phyloP scores from a whole-genome alignment of 2,888 invertebrate genomes.

The Thysanoteuthis rhombus region DNA sequence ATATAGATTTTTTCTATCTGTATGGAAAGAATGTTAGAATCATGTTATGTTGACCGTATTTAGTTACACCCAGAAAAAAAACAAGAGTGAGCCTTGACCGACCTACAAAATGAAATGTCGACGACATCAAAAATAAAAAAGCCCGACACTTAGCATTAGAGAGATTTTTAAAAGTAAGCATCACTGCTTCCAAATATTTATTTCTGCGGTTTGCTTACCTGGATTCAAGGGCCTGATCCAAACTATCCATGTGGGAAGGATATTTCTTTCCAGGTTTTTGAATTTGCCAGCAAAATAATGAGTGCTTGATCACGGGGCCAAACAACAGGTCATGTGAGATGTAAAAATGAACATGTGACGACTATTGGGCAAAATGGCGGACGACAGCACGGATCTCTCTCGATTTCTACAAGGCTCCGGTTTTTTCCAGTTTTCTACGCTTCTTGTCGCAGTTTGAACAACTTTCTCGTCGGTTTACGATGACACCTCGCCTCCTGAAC shows the following conservation, averaged over 20 bases:
- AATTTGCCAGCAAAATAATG: constrained; percentile 68
- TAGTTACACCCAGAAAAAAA: neutral
- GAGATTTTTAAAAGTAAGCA: neutral
- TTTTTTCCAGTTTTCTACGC: neutral
- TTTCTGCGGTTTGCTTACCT: constrained; percentile 55
- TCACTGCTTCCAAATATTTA: neutral
- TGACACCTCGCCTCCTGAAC: neutral
- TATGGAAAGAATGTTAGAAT: neutral
- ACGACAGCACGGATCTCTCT: neutral
- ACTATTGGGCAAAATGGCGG: constrained; percentile 34
- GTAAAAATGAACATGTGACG: constrained; percentile 68
- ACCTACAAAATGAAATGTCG: neutral
- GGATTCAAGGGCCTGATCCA: constrained; percentile 66
- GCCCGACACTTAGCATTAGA: neutral
- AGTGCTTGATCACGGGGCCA: constrained; percentile 70
- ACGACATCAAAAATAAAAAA: constrained; percentile 12
- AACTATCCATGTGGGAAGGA: constrained; percentile 67
- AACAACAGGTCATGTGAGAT: constrained; percentile 70
- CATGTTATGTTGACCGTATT: neutral
- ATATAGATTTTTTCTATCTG: neutral
- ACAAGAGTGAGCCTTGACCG: neutral
- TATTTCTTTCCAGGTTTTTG: constrained; percentile 55
- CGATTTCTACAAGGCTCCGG: neutral
- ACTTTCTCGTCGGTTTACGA: neutral
- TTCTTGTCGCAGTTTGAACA: neutral